Base-by-base conservation (phyloP, 2,797 vertebrate species). In the Australoheros facetus region DNA sequence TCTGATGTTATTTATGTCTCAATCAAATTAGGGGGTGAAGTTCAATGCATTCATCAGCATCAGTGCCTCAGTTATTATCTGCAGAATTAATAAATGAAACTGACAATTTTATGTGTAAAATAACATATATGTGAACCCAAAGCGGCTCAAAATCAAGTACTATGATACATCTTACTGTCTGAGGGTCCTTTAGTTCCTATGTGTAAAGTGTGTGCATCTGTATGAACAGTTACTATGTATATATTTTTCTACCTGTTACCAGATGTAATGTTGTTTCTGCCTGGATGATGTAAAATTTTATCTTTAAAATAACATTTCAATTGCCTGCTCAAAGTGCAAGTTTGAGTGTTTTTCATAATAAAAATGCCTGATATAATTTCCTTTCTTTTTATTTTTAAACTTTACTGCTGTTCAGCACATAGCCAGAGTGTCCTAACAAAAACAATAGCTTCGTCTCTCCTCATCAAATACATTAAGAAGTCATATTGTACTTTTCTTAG, bases 361-460 rank as follows among this genome's bases (percentile, higher is more conserved):
- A 77, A 83, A 78, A 66, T 4, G 42, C 4, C 14, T 7, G 3
- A 45, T 69, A 11, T 53, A 42, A 60, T 77, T 48, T 6, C 23
- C 28, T 66, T 66, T 5, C 42, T 75, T 56, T 34, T 13, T 42
- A 8, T 11, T 60, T 66, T 56, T 83, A 58, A 51, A 64, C 30
- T 60, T 21, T 45, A 59, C 21, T 51, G 48, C 70, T 32, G 64
- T 59, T 75, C 26, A 71, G 56, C 77, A 64, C 17, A 30, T 7
- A 17, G 53, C 64, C 37, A 39, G 69, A 94, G 95, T 30, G 94
- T 96, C 58, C 95, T 80, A 77, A 82, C 88, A 94, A 88, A 85
- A 94, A 95, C 86, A 77, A 28, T 5, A 7, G 55, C 71, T 69
- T 75, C 71, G 42, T 71, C 54, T 69, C 60, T 78, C 56, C 48